These are phyloP conservation scores for Peromyscus melanophrys DNA, from an alignment of 2,797 vertebrate species.

Conservation along the genomic window DNA sequence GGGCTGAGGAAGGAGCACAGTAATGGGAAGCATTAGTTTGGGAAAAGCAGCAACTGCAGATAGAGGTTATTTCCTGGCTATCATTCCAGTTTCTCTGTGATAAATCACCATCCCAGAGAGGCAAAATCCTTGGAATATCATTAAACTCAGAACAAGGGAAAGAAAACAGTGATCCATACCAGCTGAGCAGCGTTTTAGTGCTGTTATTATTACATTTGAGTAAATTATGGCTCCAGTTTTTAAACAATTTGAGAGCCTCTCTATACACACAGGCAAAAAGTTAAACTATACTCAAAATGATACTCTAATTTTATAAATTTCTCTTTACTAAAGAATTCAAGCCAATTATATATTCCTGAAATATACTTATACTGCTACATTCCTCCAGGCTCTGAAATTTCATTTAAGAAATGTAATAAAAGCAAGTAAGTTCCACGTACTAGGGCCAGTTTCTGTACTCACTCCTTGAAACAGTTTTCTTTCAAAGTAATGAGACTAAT, in stretches of 20 bases:
- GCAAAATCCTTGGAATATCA: not conserved
- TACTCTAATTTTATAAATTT: slow-evolving; percentile 79
- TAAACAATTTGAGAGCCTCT: slow-evolving; percentile 53
- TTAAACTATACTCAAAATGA: slow-evolving; percentile 74
- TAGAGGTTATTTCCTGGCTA: not conserved
- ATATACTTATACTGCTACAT: slow-evolving; percentile 70
- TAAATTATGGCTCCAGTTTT: slow-evolving; percentile 76
- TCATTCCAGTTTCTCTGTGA: not conserved
- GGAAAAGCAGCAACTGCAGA: not conserved
- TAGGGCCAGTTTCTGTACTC: slow-evolving; percentile 60
- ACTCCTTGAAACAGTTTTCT: slow-evolving; percentile 65
- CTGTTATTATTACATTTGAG: slow-evolving; percentile 58
- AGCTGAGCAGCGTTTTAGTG: slow-evolving; percentile 57
- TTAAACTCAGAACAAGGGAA: not conserved
- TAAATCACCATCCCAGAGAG: not conserved
- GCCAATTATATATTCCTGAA: slow-evolving; percentile 80
- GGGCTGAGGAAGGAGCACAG: not conserved
- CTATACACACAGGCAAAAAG: slow-evolving; percentile 61
- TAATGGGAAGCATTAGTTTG: not conserved
- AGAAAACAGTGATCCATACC: slow-evolving; percentile 22
- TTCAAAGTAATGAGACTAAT: slow-evolving; percentile 76
- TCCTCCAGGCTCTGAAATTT: slow-evolving; percentile 83
- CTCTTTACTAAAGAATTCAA: slow-evolving; percentile 77
- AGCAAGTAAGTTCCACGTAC: slow-evolving; percentile 72
- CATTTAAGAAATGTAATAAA: slow-evolving; percentile 85